Conservation (phyloP, 2,888 invertebrate species). For the Thymelicus lineola region DNA sequence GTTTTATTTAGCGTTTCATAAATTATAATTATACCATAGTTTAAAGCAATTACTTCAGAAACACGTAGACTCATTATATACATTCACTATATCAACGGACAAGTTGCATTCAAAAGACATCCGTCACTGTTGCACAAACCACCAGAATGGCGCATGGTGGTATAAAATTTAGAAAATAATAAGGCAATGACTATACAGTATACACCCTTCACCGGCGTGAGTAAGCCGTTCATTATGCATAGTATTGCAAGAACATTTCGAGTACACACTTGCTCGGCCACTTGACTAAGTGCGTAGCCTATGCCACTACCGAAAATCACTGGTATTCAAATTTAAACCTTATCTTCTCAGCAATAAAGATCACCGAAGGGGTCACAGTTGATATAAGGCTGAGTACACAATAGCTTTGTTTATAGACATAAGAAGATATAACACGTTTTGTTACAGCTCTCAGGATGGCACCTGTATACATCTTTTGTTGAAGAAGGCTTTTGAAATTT, state of each 20-base stretch:
- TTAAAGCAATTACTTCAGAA: too few species aligned
- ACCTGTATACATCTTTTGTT: neutral
- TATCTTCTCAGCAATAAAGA: neutral
- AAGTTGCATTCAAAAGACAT: constrained; percentile 3
- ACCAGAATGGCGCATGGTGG: constrained; percentile 15
- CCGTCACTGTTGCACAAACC: constrained; percentile 13
- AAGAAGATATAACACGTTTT: constrained; percentile 28
- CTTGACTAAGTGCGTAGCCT: constrained; percentile 5
- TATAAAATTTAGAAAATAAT: constrained; percentile 22
- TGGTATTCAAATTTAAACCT: constrained; percentile 5
- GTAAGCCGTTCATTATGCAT: constrained; percentile 20
- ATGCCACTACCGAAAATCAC: neutral
- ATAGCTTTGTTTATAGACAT: constrained; percentile 22
- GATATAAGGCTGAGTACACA: constrained; percentile 6
- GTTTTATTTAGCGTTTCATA: too few species aligned
- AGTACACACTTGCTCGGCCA: constrained; percentile 20
- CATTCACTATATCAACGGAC: too few species aligned
- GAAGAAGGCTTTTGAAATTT: too few species aligned
- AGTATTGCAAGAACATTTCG: constrained; percentile 20
- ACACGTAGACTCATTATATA: too few species aligned
- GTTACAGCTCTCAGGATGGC: neutral
- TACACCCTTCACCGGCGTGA: constrained; percentile 26
- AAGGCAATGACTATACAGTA: constrained; percentile 25
- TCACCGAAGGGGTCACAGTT: neutral
- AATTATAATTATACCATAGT: too few species aligned